Percentiles rank a stretch among this genome's conserved stretches.
phyloP scores from a whole-genome alignment of 2,113 vertebrate genomes.

The Burhinus bistriatus region DNA sequence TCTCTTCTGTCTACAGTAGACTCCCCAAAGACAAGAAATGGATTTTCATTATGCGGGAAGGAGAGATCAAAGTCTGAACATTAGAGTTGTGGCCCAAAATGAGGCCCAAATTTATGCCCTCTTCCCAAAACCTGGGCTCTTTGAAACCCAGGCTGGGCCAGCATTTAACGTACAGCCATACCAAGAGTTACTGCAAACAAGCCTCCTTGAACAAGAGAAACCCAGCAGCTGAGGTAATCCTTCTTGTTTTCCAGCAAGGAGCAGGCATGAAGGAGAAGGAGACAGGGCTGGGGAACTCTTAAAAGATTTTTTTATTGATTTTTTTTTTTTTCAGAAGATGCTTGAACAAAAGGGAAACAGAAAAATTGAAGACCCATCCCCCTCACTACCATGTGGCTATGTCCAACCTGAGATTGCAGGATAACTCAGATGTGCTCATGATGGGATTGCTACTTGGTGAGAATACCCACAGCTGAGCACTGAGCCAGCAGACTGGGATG shows the following conservation, averaged over 20 bases:
- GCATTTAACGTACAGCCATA: background rate
- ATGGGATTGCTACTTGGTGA: fast-evolving
- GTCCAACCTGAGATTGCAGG: background rate
- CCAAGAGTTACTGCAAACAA: background rate
- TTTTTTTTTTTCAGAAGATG: background rate
- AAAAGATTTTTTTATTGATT: background rate
- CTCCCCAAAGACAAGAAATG: background rate
- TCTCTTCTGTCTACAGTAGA: background rate
- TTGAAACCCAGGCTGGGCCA: background rate
- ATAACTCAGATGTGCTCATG: background rate
- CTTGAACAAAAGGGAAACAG: background rate
- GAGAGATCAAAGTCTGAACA: background rate
- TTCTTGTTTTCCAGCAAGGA: background rate
- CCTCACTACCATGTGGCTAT: background rate
- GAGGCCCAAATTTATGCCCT: background rate
- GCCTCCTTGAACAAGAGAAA: background rate
- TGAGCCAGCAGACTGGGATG: background rate
- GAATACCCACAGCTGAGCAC: fast-evolving
- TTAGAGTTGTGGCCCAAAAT: background rate
- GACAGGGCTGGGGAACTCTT: background rate
- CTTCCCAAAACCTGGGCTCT: background rate
- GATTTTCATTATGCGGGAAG: background rate
- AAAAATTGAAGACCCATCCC: background rate
- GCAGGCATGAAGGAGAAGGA: background rate
- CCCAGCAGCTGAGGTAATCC: background rate